Percentiles rank a stretch among this genome's conserved stretches.
These are phyloP conservation scores for Lithodes maja DNA, from an alignment of 2,888 invertebrate species.

Conservation along the genomic window DNA sequence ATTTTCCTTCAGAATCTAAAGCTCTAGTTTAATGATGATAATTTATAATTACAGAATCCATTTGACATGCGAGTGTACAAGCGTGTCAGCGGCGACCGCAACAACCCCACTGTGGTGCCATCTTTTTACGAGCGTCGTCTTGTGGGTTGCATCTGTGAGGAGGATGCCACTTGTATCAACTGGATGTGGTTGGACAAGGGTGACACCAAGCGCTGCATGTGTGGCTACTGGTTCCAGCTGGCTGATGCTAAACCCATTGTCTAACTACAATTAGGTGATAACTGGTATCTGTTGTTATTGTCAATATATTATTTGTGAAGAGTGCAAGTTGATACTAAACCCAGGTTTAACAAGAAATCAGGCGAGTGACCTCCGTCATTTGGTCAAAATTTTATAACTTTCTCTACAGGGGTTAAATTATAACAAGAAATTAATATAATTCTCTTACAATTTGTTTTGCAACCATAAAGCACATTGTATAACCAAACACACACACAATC, in stretches of 20 bases:
- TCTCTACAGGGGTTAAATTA: too few species aligned
- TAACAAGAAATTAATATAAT: too few species aligned
- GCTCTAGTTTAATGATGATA: too few species aligned
- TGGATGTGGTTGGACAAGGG: slow-evolving; percentile 98
- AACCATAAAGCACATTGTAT: too few species aligned
- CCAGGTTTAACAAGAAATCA: not conserved
- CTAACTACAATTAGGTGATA: slow-evolving; percentile 9
- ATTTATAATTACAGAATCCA: slow-evolving; percentile 74
- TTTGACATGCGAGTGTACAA: slow-evolving; percentile 85
- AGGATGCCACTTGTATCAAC: slow-evolving; percentile 90
- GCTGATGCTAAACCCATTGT: slow-evolving; percentile 76
- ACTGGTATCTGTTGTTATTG: not conserved
- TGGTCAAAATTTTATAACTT: too few species aligned
- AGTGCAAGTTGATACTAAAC: not conserved
- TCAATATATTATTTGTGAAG: not conserved
- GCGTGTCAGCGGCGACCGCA: slow-evolving; percentile 84
- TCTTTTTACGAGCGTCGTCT: slow-evolving; percentile 92
- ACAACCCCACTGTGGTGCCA: slow-evolving; percentile 90
- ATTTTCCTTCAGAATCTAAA: too few species aligned
- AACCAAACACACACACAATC: too few species aligned
- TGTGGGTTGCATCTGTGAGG: slow-evolving; percentile 97
- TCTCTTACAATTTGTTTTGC: too few species aligned
- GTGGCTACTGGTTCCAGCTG: slow-evolving; percentile 97
- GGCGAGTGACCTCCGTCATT: too few species aligned
- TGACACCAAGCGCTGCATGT: slow-evolving; percentile 92